Conservation (phyloP, 1,140 invertebrate genomes). For the Stenopsyche tienmushanensis region DNA sequence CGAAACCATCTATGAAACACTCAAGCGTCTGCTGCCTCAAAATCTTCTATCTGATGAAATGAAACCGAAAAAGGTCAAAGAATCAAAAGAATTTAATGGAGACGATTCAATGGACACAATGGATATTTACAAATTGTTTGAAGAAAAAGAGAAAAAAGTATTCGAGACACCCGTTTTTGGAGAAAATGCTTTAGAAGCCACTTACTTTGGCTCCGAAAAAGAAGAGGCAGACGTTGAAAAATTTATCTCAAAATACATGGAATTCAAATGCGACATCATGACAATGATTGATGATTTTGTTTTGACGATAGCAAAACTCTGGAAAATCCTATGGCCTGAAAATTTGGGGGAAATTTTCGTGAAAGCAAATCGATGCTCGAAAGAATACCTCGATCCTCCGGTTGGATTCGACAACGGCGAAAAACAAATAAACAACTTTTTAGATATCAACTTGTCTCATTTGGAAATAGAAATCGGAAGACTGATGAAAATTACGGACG, state of each 20-base stretch:
- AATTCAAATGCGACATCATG: slow-evolving; percentile 58
- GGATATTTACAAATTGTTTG: slow-evolving; percentile 64
- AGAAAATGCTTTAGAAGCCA: slow-evolving; percentile 32
- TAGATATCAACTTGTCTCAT: slow-evolving; percentile 61
- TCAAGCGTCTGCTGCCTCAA: slow-evolving; percentile 61
- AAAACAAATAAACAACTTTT: slow-evolving; percentile 57
- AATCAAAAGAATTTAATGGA: slow-evolving; percentile 45
- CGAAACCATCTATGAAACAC: slow-evolving; percentile 64
- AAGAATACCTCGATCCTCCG: slow-evolving; percentile 58
- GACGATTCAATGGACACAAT: slow-evolving; percentile 65
- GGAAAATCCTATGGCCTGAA: slow-evolving; percentile 65
- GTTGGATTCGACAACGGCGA: slow-evolving; percentile 54
- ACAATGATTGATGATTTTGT: slow-evolving; percentile 63
- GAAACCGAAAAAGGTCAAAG: slow-evolving; percentile 51
- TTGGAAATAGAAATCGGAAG: slow-evolving; percentile 64
- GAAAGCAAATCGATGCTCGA: slow-evolving; percentile 58
- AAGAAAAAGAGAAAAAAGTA: slow-evolving; percentile 55
- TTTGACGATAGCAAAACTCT: slow-evolving; percentile 59
- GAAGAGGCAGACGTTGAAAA: slow-evolving; percentile 65
- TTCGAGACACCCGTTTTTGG: slow-evolving; percentile 33
- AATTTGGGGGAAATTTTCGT: slow-evolving; percentile 62
- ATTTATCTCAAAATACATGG: slow-evolving; percentile 62
- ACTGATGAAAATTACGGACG: slow-evolving; percentile 51
- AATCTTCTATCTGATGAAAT: slow-evolving; percentile 43
- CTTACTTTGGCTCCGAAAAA: slow-evolving; percentile 66